Evolutionary conservation across 2,888 invertebrate genomes (phyloP), one percentile per base, ranked within the genome.

Genomic region (Mesopsocus fuscifrons): DNA sequence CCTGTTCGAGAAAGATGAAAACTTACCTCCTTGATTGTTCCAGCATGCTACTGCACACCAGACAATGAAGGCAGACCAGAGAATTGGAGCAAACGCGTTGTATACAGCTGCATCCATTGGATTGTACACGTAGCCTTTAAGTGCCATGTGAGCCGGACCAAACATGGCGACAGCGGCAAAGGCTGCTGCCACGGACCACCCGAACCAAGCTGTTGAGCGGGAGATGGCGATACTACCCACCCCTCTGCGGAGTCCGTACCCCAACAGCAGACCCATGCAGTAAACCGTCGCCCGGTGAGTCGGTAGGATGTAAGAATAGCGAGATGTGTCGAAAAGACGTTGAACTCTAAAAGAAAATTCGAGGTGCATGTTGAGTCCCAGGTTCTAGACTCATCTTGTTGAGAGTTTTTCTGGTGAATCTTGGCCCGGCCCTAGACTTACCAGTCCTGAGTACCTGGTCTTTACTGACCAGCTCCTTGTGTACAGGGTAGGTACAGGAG

Each of bases 241-340:
- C 50, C 63, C 63, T 41, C 49, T 44, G 23, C 50, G 47, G 50
- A 69, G 60, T 33, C 64, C 57, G 52, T 66, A 68, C 1, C 69
- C 69, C 59, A 68, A 62, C 2, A 61, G 53, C n/a, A 70, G 63
- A 2, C 71, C 71, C 45, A 68, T 65, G 3, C 69, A 58, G 53
- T 70, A 71, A 33, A 69, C 66, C 2, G 70, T 68, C 1, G 67
- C 64, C 35, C 71, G 59, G 46, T 71, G 71, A 1, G 67, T 66
- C 1, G 71, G 69, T 38, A 69, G 56, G 22, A 67, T 69, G 54
- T 70, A 71, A 1, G 67, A 66, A 48, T 60, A 65, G 23, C 62
- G 58, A 1, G 67, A 66, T 2, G 68, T 65, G 42, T 67, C 66
- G 40, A 67, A 54, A 2, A 68, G 53, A 47, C 66, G 65, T 41